Base-by-base conservation (phyloP, 2,797 vertebrate genomes). In the Buceros bicornis region DNA sequence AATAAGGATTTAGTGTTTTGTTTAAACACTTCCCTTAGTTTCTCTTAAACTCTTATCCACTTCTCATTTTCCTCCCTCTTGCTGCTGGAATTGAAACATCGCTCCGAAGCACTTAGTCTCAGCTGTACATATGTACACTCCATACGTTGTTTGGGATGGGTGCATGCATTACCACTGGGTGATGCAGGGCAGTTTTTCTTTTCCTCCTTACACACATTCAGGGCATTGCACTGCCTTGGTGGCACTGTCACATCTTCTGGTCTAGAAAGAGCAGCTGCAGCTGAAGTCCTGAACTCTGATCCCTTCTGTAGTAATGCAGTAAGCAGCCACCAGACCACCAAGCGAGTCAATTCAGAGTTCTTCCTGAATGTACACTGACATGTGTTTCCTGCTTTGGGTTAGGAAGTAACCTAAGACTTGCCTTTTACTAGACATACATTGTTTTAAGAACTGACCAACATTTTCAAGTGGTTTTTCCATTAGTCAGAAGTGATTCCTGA, bases 391-490 rank as follows among this genome's bases (percentile, higher is more conserved):
- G 35, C n/a, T 18, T 60, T 51, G 54, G 35, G 13, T 71, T 72
- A n/a, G 54, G 65, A 58, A 48, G 76, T 86, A 87, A 89, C 19
- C 2, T 8, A 81, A 86, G 54, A 29, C 54, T 94, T 79, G 35
- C 43, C 35, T 95, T 93, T 88, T 83, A 58, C 50, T 83, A 25
- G 58, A 16, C 25, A 15, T 58, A 50, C 43, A 3, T 76, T 69
- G 35, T 74, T 91, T 78, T 31, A 88, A 69, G 72, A 79, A 76
- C 54, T 54, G 33, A 53, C 77, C 1, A 1, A 47, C 29, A 8
- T 35, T 85, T 93, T 82, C 54, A 56, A 48, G 62, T 91, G 42
- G 0, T 22, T 95, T 96, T 95, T 93, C 84, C n/a, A 51, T 92
- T 78, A 6, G 6, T 82, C 76, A 67, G 54, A 71, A 47, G 76